A percentile compares a stretch with the other conserved stretches of the same genome.
These are phyloP conservation scores for Pseudorasbora parva DNA, from an alignment of 2,113 vertebrate species.

Conservation along the genomic window DNA sequence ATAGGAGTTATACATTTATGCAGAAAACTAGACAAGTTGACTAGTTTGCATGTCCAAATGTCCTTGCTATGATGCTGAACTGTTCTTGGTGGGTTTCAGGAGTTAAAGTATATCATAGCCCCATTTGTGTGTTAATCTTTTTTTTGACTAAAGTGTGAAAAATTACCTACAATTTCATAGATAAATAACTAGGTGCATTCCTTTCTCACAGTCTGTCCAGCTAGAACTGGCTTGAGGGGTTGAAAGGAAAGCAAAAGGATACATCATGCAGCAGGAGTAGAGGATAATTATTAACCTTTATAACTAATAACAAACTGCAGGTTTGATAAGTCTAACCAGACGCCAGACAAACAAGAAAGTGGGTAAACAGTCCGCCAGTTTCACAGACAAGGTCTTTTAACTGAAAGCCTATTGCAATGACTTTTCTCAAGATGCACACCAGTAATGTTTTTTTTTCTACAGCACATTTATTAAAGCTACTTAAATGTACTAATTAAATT, in stretches of 20 bases:
- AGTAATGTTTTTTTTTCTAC: too few relatives aligned
- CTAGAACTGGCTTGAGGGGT: neutral
- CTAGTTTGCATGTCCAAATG: neutral
- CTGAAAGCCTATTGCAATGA: too few relatives aligned
- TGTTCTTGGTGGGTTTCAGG: neutral
- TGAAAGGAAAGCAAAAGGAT: neutral
- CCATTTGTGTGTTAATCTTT: neutral
- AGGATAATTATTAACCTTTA: constrained; percentile 52
- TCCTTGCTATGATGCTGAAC: neutral
- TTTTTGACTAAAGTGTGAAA: neutral
- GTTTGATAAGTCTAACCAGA: neutral
- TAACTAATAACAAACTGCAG: neutral
- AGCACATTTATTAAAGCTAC: too few relatives aligned
- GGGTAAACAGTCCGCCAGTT: neutral
- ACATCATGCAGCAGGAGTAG: constrained; percentile 3
- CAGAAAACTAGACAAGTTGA: neutral
- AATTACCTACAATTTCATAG: neutral
- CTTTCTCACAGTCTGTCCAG: neutral
- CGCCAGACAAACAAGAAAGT: constrained; percentile 11
- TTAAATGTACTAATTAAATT: too few relatives aligned
- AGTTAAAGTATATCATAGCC: neutral
- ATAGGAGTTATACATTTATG: neutral
- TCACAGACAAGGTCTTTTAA: too few relatives aligned
- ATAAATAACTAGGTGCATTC: neutral
- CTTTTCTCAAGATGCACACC: too few relatives aligned